Evolutionary conservation across 2,797 vertebrate species (phyloP), one percentile per base, ranked within the genome.

Genomic region (Lerista edwardsae): DNA sequence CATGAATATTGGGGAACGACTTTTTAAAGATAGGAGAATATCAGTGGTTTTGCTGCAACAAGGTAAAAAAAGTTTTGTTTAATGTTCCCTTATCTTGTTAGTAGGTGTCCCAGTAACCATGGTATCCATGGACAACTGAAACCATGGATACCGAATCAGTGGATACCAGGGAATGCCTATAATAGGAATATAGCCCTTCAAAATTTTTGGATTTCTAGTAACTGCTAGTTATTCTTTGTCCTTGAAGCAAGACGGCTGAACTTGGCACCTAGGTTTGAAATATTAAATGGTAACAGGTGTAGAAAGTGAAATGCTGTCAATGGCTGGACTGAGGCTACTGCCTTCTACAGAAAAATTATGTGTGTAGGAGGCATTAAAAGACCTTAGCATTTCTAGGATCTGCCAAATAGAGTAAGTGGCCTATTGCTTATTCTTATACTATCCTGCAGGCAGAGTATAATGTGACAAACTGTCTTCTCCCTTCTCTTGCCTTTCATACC

Each of bases 261-360:
- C 55, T 84, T 36, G 75, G n/a, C 75, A 74, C 91, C 85, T 83
- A 12, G 3, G 69, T 61, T 85, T 85, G 80, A 86, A 75, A 71
- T 87, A 31, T 67, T 1, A 8, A 57, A 75, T 89, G 59, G 71
- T 79, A 78, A 69, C 47, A 69, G 75, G 71, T 47, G 0, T 44
- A 65, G 71, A 23, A 76, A 68, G 74, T 83, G 86, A 72, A 76
- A 86, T 76, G 44, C 75, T 29, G 36, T 21, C 47, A n/a, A 61
- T 17, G 31, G 55, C 80, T 76, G 88, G 81, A 75, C 39, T 85
- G 73, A 73, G 0, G 0, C 62, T 65, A 23, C 15, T 2, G 34
- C 23, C 51, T 7, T 51, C 59, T 15, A 17, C 51, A 21, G 55
- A 78, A 44, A 57, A 47, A n/a, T 44, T 17, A 31, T 23, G 3